Percentiles rank a stretch among this genome's conserved stretches.
Conservation (phyloP, 2,797 vertebrate genomes). For the Eulemur rubriventer region DNA sequence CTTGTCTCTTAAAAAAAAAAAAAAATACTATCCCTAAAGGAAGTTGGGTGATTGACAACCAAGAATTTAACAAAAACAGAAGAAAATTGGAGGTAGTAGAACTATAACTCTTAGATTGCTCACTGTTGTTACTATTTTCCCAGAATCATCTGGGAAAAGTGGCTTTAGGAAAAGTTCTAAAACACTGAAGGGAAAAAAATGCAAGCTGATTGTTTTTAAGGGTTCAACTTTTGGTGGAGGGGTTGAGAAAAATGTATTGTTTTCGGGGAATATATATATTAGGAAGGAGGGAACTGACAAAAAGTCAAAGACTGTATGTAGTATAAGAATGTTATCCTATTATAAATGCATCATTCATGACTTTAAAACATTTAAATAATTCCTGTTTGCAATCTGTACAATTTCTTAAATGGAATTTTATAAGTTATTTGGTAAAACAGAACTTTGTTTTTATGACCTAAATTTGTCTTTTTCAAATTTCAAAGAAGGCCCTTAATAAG, state of each 20-base stretch:
- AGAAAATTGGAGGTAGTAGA: not conserved
- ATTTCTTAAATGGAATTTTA: slow-evolving; percentile 35
- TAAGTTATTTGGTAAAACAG: not conserved
- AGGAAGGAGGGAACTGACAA: not conserved
- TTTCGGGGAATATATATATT: not conserved
- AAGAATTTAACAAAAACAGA: slow-evolving; percentile 10
- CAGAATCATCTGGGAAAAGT: not conserved
- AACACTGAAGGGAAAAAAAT: not conserved
- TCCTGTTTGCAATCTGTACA: not conserved
- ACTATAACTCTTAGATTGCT: not conserved
- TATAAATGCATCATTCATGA: slow-evolving; percentile 10
- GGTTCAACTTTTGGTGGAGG: not conserved
- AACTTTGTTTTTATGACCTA: slow-evolving; percentile 15
- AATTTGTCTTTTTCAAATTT: slow-evolving; percentile 37
- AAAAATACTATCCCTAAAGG: not conserved
- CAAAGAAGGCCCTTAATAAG: not conserved
- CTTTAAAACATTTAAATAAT: slow-evolving; percentile 1
- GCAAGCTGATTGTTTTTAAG: not conserved
- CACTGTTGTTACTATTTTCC: not conserved
- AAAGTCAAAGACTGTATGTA: not conserved
- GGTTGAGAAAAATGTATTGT: not conserved
- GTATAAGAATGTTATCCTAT: not conserved
- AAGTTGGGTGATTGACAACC: not conserved
- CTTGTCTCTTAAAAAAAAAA: not conserved
- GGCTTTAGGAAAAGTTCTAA: not conserved